Base-by-base conservation (phyloP, 2,888 invertebrate genomes). In the Noctua pronuba region DNA sequence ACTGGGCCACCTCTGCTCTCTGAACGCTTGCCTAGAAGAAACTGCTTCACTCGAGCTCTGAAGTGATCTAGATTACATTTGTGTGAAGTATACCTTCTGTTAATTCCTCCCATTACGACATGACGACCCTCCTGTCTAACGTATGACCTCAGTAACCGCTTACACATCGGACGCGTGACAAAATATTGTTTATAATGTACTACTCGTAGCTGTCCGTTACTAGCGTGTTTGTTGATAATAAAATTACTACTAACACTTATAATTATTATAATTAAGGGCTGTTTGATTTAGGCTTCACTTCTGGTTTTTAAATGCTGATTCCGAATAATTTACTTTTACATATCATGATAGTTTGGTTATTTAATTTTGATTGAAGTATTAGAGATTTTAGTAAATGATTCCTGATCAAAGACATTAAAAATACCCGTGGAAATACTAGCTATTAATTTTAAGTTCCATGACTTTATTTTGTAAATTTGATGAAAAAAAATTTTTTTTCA, bases 191-290 rank as follows among this genome's bases (percentile, higher is more conserved):
- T 66, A 74, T 35, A 73, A 35, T 73, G 41, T 69, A 38, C 55
- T 76, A 16, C 58, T 18, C 31, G 65, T 69, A 35, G 62, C 28
- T 28, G 60, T 28, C 28, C 35, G 67, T 41, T 35, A 46, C 35
- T 69, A 11, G 86, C 84, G 78, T 84, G 86, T 72, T 73, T 58
- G 31, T 41, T 62, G 4, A n/a, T 68, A 60, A 77, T 83, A 71
- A 73, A 71, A 73, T 82, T 60, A 77, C 62, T 46, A 58, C 44
- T 28, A 70, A 73, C 76, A 83, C 82, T 85, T 75, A 71, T 65
- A n/a, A n/a, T n/a, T n/a, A 68, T 76, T 75, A 71, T 69, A 68
- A 84, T 76, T 70, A 76, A 70, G 41, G 31, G 58, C 62, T 75
- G 62, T 80, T 73, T 84, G 85, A 75, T 84, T 83, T 62, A 62